phyloP scores from a whole-genome alignment of 2,797 vertebrate species.

The Anisognathus igniventris region DNA sequence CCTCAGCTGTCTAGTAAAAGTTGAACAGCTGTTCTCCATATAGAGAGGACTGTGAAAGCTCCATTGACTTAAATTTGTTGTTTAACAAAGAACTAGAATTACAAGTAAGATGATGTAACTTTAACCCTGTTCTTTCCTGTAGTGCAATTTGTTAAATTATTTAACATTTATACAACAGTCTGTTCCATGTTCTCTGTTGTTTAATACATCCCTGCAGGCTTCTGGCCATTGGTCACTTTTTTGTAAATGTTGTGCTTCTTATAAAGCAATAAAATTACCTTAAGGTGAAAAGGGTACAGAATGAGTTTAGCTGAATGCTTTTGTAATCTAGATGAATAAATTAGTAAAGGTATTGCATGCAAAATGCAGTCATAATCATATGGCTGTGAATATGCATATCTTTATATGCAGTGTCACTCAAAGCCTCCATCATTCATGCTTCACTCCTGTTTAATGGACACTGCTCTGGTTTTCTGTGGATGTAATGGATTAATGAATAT shows the following conservation, averaged over 20 bases:
- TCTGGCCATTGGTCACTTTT: not conserved
- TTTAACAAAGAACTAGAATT: conserved; percentile 77
- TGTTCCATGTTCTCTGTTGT: not conserved
- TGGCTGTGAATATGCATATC: not conserved
- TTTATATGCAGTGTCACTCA: not conserved
- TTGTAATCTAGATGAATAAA: not conserved
- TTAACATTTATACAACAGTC: conserved; percentile 63
- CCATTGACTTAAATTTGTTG: conserved; percentile 81
- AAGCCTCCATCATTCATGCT: not conserved
- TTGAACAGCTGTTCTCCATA: conserved; percentile 88
- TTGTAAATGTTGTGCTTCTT: not conserved
- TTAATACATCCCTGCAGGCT: not conserved
- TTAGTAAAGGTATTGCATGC: not conserved
- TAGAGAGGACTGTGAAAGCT: conserved; percentile 79
- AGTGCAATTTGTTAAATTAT: conserved; percentile 53
- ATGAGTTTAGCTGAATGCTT: not conserved
- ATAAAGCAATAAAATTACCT: not conserved
- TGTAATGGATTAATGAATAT: conserved; percentile 22
- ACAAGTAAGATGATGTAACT: conserved; percentile 71
- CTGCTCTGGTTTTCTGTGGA: not conserved
- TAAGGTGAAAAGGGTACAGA: not conserved
- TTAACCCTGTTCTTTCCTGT: conserved; percentile 57
- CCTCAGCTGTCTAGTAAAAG: conserved; percentile 92
- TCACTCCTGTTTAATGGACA: not conserved
- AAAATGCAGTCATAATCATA: not conserved